Evolutionary conservation across 2,888 invertebrate genomes (phyloP), one percentile per base, ranked within the genome.

Genomic region (Gymnocheta viridis): DNA sequence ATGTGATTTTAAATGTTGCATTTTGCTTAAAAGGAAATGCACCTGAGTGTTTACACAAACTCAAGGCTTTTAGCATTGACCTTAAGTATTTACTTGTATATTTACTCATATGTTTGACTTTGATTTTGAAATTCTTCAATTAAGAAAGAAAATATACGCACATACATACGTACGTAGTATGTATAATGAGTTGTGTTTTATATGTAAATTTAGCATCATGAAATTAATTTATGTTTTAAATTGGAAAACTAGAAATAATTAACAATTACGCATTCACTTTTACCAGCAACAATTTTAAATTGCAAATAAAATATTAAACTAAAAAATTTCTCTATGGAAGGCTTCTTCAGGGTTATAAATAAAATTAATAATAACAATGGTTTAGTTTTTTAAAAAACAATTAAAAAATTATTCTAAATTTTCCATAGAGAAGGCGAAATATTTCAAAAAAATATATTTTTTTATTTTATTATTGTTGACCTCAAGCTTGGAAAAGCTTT

Each of bases 1-100:
- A 38, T 51, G 49, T 17, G 27, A n/a, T 41, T 19, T 58, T 17
- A 41, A 51, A 78, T 72, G 70, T 66, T 64, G 41, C 64, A 56
- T 54, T 79, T 79, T 44, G n/a, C 10, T 54, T 70, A 5, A 24
- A 9, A 19, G 56, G 24, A 51, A 44, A 54, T 51, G 24, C 32
- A 17, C 47, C 47, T 54, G 51, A 62, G 38, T 51, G 9, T 32
- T 58, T 47, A 2, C n/a, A 47, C 24, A 73, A 73, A 67, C 44
- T 64, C 64, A 49, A 41, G 73, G 67, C 19, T 35, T 22, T 44
- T 58, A 64, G 38, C 79, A 79, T 72, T 82, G 70, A 66, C 70
- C 66, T 49, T 22, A 56, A 44, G 32, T 32, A 10, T 5, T 35
- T 4, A 27, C 2, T 14, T 10, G 5, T 41, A 19, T 32, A 10